Evolutionary conservation across 2,113 vertebrate genomes (phyloP), one percentile per base, ranked within the genome.

Genomic region (Microcebus ravelobensis): DNA sequence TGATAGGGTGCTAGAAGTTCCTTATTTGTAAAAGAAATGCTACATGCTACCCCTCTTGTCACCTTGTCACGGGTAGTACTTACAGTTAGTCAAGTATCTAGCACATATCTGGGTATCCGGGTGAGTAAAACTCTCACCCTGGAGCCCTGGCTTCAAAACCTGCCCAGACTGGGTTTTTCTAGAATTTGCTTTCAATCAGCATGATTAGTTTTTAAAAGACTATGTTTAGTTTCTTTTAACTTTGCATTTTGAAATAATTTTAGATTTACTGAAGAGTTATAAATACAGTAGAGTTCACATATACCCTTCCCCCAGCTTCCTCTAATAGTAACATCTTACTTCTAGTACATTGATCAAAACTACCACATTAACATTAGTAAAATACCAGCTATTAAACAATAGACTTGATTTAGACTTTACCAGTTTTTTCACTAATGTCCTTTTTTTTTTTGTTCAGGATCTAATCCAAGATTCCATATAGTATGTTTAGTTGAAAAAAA

Each of bases 121-220:
- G 39, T 96, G 8, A 94, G 39, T 85, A 71, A 76, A 90, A 74
- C 81, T 94, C 29, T 96, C 55, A 70, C 70, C 42, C 81, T 79
- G 17, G 31, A 82, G 25, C 42, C 39, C 31, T 83, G 27, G 18
- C 27, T 31, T 95, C 27, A 74, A 86, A 20, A 68, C 12, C 31
- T 89, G 15, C 31, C 42, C 45, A 94, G 52, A 89, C 14, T 31
- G 79, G 23, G 6, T 84, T 93, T 93, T 94, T 73, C 39, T 73
- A 93, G 45, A 82, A 93, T 90, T 93, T 55, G 55, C 25, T 95
- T 96, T 93, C 50, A 93, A 67, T 92, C 29, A 83, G 15, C 87
- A 90, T 59, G 45, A n/a, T 87, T 92, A 77, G 39, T 89, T 82
- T 86, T 80, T 65, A 36, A 80, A 82, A 55, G 39, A 45, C 15